These are phyloP conservation scores for Orthosia incerta DNA, from an alignment of 2,888 invertebrate genomes.

Conservation along the genomic window DNA sequence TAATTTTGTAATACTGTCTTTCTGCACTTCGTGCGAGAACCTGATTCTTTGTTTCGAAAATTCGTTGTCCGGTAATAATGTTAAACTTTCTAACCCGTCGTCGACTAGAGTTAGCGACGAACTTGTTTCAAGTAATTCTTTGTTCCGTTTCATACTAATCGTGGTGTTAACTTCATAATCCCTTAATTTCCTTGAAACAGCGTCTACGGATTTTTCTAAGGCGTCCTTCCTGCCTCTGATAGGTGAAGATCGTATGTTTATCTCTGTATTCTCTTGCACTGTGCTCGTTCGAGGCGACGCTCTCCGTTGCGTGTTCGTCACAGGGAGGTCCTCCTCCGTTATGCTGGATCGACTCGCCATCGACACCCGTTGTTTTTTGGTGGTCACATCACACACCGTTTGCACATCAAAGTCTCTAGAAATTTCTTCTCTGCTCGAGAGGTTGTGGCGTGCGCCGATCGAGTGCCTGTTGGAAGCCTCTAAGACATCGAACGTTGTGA, in stretches of 20 bases:
- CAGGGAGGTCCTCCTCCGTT: slow-evolving; percentile 55
- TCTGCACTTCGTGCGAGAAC: slow-evolving; percentile 28
- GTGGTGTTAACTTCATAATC: slow-evolving; percentile 80
- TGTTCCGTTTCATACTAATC: slow-evolving; percentile 82
- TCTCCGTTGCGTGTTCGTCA: not conserved
- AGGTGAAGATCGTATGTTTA: slow-evolving; percentile 50
- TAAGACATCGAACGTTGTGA: slow-evolving; percentile 34
- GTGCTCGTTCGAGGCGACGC: not conserved
- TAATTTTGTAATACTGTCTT: slow-evolving; percentile 11
- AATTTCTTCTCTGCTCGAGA: slow-evolving; percentile 16
- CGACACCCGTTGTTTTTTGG: slow-evolving; percentile 41
- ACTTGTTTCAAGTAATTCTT: slow-evolving; percentile 76
- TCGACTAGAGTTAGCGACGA: slow-evolving; percentile 84
- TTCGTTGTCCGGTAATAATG: not conserved
- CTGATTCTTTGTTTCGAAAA: not conserved
- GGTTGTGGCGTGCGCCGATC: not conserved
- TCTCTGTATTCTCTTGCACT: not conserved
- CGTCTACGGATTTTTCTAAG: slow-evolving; percentile 70
- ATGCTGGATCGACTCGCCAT: slow-evolving; percentile 14
- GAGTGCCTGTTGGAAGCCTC: slow-evolving; percentile 20
- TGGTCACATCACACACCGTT: slow-evolving; percentile 27
- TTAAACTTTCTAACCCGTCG: slow-evolving; percentile 69
- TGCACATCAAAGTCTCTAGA: slow-evolving; percentile 43
- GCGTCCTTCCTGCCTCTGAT: no score
- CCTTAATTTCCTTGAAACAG: slow-evolving; percentile 61